Evolutionary conservation across 2,888 invertebrate genomes (phyloP).

Genomic region (Andrena camellia): DNA sequence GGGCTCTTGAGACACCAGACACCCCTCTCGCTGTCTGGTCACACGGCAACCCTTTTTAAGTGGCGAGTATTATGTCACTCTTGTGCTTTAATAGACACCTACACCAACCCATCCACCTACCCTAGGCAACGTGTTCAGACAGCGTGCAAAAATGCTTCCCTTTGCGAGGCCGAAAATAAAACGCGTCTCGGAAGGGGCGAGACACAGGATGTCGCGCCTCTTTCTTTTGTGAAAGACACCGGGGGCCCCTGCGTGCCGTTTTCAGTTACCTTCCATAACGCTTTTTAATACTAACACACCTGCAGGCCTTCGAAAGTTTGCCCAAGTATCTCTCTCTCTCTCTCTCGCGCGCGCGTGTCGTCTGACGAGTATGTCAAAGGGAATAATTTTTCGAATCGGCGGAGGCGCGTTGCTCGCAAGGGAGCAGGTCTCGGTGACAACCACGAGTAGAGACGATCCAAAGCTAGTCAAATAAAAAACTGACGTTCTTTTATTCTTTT

Average conservation of each 20-base stretch:
- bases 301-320: neutral
- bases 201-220: slow-evolving; percentile 42
- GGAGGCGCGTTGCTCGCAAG: neutral
- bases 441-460: neutral
- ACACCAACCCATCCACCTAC: slow-evolving; percentile 54
- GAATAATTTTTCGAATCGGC: neutral
- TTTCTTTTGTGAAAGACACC: slow-evolving; percentile 50
- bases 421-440: neutral
- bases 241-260: slow-evolving; percentile 60
- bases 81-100: slow-evolving; percentile 80
- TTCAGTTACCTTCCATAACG: slow-evolving; percentile 52
- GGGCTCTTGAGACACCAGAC: slow-evolving; percentile 82
- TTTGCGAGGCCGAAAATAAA: slow-evolving; percentile 62
- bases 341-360: neutral
- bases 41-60: slow-evolving; percentile 78
- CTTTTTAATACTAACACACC: slow-evolving; percentile 33
- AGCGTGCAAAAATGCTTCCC: slow-evolving; percentile 66
- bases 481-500: neutral
- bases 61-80: slow-evolving; percentile 81
- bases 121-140: slow-evolving; percentile 54
- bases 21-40: slow-evolving; percentile 80
- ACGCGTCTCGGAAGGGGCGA: slow-evolving; percentile 38
- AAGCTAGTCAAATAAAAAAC: neutral
- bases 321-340: neutral
- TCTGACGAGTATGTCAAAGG: neutral